Evolutionary conservation across 2,888 invertebrate genomes (phyloP).

Genomic region (Incurvaria masculella): DNA sequence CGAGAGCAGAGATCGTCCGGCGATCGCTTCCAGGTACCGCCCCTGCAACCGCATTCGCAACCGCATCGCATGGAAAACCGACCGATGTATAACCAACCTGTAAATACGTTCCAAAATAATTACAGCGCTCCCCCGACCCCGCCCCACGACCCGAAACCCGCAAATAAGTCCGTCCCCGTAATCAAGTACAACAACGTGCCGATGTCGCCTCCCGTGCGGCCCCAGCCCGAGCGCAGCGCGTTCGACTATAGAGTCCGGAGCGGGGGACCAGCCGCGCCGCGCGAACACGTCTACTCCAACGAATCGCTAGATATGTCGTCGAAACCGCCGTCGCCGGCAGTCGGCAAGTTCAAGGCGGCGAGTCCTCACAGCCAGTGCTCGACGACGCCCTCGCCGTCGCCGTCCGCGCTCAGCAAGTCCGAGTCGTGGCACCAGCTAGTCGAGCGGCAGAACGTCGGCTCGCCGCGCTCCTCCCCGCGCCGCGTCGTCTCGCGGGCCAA

Average conservation of each 20-base stretch:
- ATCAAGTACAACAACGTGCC: constrained; percentile 10
- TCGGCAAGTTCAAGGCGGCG: constrained; percentile 12
- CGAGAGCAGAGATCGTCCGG: constrained; percentile 26
- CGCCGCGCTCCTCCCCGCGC: constrained; percentile 38
- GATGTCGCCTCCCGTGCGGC: not conserved
- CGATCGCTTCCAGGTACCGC: constrained; percentile 23
- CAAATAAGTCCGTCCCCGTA: constrained; percentile 23
- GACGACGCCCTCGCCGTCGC: constrained; percentile 20
- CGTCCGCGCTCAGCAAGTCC: constrained; percentile 59
- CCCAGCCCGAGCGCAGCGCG: not conserved
- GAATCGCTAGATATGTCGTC: constrained; percentile 21
- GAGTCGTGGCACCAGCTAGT: constrained; percentile 79
- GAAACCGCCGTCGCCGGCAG: constrained; percentile 15
- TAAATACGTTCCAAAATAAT: not conserved
- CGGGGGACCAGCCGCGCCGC: not conserved
- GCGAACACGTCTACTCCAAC: constrained; percentile 30
- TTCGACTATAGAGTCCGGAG: not conserved
- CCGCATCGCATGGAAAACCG: not conserved
- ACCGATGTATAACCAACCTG: not conserved
- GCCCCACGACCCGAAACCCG: constrained; percentile 20
- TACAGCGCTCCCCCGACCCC: not conserved
- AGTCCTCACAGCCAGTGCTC: constrained; percentile 13
- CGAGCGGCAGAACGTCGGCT: constrained; percentile 30
- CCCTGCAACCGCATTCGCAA: constrained; percentile 6
- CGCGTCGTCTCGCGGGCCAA: constrained; percentile 58